Evolutionary conservation across 2,888 invertebrate genomes (phyloP).

Genomic region (Microctonus brassicae): DNA sequence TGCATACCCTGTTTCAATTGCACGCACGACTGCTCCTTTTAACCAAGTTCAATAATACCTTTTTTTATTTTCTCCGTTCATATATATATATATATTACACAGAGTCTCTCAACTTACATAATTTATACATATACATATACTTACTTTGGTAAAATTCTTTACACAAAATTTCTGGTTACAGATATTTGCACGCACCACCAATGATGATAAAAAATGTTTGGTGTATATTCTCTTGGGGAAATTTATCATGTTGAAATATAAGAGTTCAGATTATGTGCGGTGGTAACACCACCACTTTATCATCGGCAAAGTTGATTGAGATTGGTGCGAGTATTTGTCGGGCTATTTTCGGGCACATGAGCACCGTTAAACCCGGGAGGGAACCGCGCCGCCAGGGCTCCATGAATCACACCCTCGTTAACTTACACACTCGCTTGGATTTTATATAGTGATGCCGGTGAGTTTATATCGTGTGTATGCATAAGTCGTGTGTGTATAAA

Average conservation of each 20-base stretch:
- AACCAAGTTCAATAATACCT: constrained; percentile 64
- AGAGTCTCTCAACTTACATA: constrained; percentile 55
- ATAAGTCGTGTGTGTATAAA: not conserved
- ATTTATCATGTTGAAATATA: constrained; percentile 10
- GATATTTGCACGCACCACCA: not conserved
- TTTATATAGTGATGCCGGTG: not conserved
- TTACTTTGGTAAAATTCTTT: not conserved
- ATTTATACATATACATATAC: not conserved
- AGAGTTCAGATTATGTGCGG: not conserved
- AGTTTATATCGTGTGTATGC: constrained; percentile 2
- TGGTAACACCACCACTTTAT: constrained; percentile 22
- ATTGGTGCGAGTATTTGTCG: constrained; percentile 30
- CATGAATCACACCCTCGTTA: constrained; percentile 68
- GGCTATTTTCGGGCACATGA: constrained; percentile 45
- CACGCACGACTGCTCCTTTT: constrained; percentile 61
- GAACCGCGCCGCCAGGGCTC: constrained; percentile 57
- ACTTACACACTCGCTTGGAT: constrained; percentile 53
- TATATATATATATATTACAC: constrained; percentile 18
- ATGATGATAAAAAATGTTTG: constrained; percentile 15
- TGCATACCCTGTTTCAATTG: constrained; percentile 59
- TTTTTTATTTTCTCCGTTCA: constrained; percentile 37
- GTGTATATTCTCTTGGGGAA: not conserved
- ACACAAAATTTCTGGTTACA: not conserved
- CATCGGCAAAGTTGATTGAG: constrained; percentile 24
- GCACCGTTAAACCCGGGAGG: constrained; percentile 59